phyloP scores from a whole-genome alignment of 2,113 vertebrate species.

The Tautogolabrus adspersus region DNA sequence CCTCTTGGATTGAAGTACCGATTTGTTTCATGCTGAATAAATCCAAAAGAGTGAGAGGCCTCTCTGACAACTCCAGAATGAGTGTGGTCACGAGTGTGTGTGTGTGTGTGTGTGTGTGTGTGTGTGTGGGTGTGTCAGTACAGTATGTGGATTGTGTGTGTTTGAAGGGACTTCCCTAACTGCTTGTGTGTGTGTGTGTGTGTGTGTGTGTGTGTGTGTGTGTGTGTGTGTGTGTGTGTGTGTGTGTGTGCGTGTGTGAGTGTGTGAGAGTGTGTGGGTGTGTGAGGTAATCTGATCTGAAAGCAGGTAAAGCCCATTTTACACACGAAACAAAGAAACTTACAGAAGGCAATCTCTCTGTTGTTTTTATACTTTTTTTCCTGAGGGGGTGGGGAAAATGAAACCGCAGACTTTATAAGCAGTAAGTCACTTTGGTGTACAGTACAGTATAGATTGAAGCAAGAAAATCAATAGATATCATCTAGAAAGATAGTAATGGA shows the following conservation, averaged over 20 bases:
- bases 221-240: neutral
- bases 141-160: constrained; percentile 15
- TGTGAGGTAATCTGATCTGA: constrained; percentile 62
- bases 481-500: constrained; percentile 83
- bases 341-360: constrained; percentile 57
- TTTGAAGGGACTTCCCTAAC: constrained; percentile 6
- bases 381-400: constrained; percentile 31
- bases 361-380: constrained; percentile 43
- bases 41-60: constrained; percentile 68
- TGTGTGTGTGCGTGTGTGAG: constrained; percentile 24
- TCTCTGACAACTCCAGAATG: constrained; percentile 53
- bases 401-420: constrained; percentile 72
- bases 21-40: constrained; percentile 67
- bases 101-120: constrained; percentile 12
- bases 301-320: constrained; percentile 61
- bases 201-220: constrained; percentile 2
- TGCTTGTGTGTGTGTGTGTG: constrained; percentile 19
- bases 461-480: constrained; percentile 80
- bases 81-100: constrained; percentile 11
- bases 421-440: constrained; percentile 75
- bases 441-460: constrained; percentile 61
- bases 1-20: constrained; percentile 28
- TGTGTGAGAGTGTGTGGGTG: constrained; percentile 5
- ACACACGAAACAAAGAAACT: constrained; percentile 77
- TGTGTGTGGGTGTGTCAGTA: constrained; percentile 1